Percentiles rank a stretch among this genome's conserved stretches.
phyloP scores from a whole-genome alignment of 2,797 vertebrate species.

The Anabacerthia variegaticeps region DNA sequence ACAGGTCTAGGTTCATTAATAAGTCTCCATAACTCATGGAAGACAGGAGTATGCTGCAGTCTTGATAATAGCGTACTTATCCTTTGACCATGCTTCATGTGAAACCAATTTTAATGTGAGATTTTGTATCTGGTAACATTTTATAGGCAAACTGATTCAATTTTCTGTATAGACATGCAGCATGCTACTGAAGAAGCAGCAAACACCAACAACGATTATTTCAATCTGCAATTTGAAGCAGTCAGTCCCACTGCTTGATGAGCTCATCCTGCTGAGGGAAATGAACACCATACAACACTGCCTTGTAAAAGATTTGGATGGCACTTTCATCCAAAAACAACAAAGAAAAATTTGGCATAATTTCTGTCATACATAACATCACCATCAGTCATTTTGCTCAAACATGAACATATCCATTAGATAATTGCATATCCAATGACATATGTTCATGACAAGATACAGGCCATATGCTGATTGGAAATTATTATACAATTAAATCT shows the following conservation, averaged over 20 bases:
- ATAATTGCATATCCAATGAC: neutral
- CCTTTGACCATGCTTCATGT: neutral
- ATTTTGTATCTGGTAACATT: neutral
- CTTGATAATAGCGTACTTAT: neutral
- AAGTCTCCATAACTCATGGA: neutral
- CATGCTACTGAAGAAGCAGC: conserved; percentile 24
- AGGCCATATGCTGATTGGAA: neutral
- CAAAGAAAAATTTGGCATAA: conserved; percentile 1
- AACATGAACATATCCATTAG: neutral
- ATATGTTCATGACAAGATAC: neutral
- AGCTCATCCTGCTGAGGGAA: neutral
- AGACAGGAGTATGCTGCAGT: neutral
- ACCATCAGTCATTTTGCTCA: neutral
- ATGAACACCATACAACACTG: neutral
- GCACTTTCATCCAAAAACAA: neutral
- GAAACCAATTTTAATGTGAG: neutral
- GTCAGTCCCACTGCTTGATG: neutral
- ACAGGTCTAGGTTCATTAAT: neutral
- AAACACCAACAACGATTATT: conserved; percentile 1
- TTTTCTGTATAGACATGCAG: neutral
- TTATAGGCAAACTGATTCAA: neutral
- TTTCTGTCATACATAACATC: neutral
- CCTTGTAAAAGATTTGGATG: neutral
- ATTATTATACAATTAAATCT: neutral
- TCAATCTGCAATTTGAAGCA: neutral